These are phyloP conservation scores for Cheilosia variabilis DNA, from an alignment of 2,888 invertebrate species.

Conservation along the genomic window DNA sequence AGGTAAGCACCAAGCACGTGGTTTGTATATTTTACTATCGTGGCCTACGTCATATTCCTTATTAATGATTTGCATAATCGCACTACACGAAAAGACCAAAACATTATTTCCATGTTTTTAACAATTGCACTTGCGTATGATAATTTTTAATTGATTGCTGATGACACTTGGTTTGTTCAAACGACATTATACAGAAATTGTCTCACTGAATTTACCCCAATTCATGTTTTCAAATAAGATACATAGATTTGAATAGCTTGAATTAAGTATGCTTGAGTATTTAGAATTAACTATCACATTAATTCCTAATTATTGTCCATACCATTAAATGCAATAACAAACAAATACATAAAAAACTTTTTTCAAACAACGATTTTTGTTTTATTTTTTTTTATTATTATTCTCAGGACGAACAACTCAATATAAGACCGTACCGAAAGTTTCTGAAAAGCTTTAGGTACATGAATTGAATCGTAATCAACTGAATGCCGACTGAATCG, in stretches of 20 bases:
- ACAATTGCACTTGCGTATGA: slow-evolving; percentile 29
- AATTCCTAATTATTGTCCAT: background rate
- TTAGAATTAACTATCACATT: no score
- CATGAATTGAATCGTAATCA: slow-evolving; percentile 53
- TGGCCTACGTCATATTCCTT: slow-evolving; percentile 7
- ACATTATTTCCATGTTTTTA: background rate
- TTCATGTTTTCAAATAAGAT: no score
- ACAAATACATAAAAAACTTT: slow-evolving; percentile 7
- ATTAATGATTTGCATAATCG: background rate
- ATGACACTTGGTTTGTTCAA: slow-evolving; percentile 21
- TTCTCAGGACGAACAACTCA: slow-evolving; percentile 66
- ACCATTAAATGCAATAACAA: slow-evolving; percentile 1
- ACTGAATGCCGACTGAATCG: slow-evolving; percentile 59
- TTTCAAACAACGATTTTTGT: slow-evolving; percentile 45
- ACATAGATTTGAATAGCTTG: no score
- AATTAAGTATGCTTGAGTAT: no score
- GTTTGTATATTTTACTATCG: slow-evolving; percentile 50
- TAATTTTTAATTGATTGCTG: background rate
- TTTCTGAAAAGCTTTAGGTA: slow-evolving; percentile 71
- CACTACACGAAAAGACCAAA: slow-evolving; percentile 3
- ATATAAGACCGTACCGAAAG: slow-evolving; percentile 74
- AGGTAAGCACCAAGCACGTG: slow-evolving; percentile 71
- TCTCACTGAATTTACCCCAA: no score
- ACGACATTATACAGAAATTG: slow-evolving; percentile 34
- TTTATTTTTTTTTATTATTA: slow-evolving; percentile 7